phyloP scores from a whole-genome alignment of 2,113 vertebrate species.

The Pterophyllum scalare region DNA sequence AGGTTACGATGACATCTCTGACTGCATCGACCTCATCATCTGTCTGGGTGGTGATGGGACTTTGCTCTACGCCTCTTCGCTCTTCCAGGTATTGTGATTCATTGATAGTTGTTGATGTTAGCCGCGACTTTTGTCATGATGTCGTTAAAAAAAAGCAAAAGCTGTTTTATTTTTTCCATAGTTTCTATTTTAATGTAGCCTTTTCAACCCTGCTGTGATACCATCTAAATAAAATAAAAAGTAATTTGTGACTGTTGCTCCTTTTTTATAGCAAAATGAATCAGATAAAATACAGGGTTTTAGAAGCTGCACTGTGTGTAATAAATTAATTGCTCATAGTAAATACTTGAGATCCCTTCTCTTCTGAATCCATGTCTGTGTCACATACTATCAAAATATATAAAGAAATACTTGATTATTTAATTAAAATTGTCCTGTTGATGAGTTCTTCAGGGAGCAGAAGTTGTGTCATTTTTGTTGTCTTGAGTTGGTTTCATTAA shows the following conservation, averaged over 20 bases:
- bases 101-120: not conserved
- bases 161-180: not conserved
- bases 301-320: not conserved
- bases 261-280: not conserved
- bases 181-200: not conserved
- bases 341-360: not conserved
- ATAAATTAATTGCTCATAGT: not conserved
- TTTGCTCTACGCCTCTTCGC: constrained; percentile 85
- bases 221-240: not conserved
- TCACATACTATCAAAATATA: not conserved
- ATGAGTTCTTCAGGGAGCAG: not conserved
- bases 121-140: not conserved
- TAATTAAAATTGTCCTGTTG: not conserved
- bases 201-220: not conserved
- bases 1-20: constrained; percentile 86
- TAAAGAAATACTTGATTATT: not conserved
- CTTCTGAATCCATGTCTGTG: not conserved
- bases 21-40: constrained; percentile 86
- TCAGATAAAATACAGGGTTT: not conserved
- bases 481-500: not conserved
- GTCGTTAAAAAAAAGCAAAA: not conserved
- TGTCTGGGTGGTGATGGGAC: constrained; percentile 87
- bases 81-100: constrained; percentile 81
- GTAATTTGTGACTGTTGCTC: not conserved
- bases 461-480: not conserved